Conservation (phyloP, 2,113 vertebrate genomes). For the Scolopax mira region DNA sequence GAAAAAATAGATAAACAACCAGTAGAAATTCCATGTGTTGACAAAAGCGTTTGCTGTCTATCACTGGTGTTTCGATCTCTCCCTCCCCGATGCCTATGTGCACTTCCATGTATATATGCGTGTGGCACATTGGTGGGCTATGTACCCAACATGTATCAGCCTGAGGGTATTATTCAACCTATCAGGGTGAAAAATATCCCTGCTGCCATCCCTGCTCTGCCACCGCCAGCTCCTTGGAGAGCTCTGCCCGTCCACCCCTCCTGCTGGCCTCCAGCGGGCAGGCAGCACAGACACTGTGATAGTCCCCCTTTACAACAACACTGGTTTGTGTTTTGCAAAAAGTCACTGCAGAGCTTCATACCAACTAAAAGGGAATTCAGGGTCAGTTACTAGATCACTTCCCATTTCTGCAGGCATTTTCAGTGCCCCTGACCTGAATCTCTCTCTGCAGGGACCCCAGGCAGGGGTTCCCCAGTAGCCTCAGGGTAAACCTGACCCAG, state of each 20-base stretch:
- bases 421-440: not conserved
- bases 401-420: not conserved
- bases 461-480: not conserved
- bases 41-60: not conserved
- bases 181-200: not conserved
- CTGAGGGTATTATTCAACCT: not conserved
- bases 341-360: not conserved
- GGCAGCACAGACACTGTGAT: fast-evolving
- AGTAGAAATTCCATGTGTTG: not conserved
- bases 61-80: not conserved
- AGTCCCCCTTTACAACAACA: fast-evolving
- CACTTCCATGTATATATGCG: fast-evolving
- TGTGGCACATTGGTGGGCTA: not conserved
- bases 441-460: not conserved
- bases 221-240: fast-evolving
- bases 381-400: not conserved
- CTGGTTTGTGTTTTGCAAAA: not conserved
- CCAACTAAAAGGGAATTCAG: not conserved
- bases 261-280: not conserved
- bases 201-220: not conserved
- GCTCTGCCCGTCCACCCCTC: not conserved
- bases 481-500: not conserved
- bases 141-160: fast-evolving
- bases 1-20: constrained; percentile 1
- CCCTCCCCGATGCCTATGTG: fast-evolving